Percentiles rank a stretch among this genome's conserved stretches.
Evolutionary conservation across 2,888 invertebrate species (phyloP).

Genomic region (Heliconius ismenius): DNA sequence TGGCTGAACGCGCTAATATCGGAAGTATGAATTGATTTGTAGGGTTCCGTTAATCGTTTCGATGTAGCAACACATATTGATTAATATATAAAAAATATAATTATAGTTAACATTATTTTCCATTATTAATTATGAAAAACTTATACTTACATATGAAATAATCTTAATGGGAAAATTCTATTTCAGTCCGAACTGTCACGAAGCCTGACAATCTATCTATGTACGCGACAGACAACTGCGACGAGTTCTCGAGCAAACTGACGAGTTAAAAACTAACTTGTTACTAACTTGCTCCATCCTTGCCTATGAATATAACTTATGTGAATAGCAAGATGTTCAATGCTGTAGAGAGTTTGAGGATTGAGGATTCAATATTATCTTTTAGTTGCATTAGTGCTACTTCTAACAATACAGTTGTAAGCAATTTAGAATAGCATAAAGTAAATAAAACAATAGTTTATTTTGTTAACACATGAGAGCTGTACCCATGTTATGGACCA

Average conservation of each 20-base stretch:
- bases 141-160: neutral
- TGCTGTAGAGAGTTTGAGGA: constrained; percentile 3
- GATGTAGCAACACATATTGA: too few relatives aligned
- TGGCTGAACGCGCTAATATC: too few relatives aligned
- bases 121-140: neutral
- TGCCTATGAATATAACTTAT: constrained; percentile 32
- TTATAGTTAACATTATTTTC: too few relatives aligned
- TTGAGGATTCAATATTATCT: constrained; percentile 18
- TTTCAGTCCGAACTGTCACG: constrained; percentile 23
- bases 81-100: too few relatives aligned
- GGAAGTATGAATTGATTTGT: too few relatives aligned
- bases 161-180: neutral
- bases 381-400: constrained; percentile 5
- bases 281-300: constrained; percentile 31
- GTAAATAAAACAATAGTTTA: too few relatives aligned
- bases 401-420: neutral
- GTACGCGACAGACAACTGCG: constrained; percentile 24
- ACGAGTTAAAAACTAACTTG: constrained; percentile 39
- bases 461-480: neutral
- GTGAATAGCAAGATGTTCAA: constrained; percentile 29
- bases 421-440: too few relatives aligned
- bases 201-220: constrained; percentile 26
- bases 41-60: too few relatives aligned
- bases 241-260: constrained; percentile 33
- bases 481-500: neutral